Evolutionary conservation across 2,113 vertebrate species (phyloP).

Genomic region (Felis chaus): DNA sequence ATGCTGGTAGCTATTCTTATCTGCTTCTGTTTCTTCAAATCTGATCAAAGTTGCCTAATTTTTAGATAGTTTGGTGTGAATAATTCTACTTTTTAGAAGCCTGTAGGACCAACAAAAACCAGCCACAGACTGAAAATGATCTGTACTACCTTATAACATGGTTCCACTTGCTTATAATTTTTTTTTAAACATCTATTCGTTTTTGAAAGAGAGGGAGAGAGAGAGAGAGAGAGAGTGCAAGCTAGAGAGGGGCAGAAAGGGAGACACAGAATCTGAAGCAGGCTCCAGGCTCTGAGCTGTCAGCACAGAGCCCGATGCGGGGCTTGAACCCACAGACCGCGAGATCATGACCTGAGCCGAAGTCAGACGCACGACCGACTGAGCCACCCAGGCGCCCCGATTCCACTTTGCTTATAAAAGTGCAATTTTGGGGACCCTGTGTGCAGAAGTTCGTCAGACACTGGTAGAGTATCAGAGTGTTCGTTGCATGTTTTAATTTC

Average conservation of each 20-base stretch:
- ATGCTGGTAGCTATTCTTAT: background rate
- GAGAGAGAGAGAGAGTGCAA: no score
- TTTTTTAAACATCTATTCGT: no score
- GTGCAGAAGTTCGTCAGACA: background rate
- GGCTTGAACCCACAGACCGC: no score
- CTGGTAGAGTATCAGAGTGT: background rate
- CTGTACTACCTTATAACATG: background rate
- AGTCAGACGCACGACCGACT: no score
- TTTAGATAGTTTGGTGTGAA: slow-evolving; percentile 35
- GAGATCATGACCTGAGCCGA: no score
- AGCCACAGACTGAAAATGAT: background rate
- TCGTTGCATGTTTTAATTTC: background rate
- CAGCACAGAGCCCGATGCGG: no score
- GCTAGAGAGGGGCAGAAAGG: no score
- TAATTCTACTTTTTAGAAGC: slow-evolving; percentile 36
- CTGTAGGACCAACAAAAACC: slow-evolving; percentile 15
- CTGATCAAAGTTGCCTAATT: background rate
- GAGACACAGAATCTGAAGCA: no score
- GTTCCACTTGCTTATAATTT: background rate
- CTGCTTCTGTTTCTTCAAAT: background rate
- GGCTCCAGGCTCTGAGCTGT: no score
- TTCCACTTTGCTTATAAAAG: background rate
- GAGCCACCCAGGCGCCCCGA: no score
- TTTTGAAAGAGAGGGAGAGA: no score
- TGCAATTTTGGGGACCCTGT: background rate